These are phyloP conservation scores for Furcula furcula DNA, from an alignment of 2,888 invertebrate species.

Conservation along the genomic window DNA sequence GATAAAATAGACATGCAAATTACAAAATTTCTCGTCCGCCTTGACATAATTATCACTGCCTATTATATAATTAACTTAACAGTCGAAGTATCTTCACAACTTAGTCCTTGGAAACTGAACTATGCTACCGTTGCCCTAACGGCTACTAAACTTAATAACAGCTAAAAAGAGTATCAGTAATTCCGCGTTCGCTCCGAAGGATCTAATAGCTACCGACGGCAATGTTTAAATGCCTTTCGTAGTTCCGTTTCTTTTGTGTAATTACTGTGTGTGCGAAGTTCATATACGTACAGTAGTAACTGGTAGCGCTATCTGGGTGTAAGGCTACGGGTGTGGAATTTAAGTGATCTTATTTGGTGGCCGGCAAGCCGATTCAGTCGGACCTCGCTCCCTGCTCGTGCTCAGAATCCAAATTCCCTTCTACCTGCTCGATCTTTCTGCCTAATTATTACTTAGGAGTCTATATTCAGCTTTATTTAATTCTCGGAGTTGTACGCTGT, in stretches of 20 bases:
- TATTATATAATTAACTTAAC: slow-evolving; percentile 9
- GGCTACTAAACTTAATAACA: slow-evolving; percentile 44
- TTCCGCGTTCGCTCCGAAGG: slow-evolving; percentile 42
- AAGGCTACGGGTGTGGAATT: slow-evolving; percentile 69
- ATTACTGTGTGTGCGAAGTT: slow-evolving; percentile 59
- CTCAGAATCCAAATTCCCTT: slow-evolving; percentile 61
- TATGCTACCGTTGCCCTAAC: slow-evolving; percentile 26
- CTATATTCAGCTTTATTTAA: slow-evolving; percentile 50
- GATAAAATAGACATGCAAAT: background rate
- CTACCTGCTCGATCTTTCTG: slow-evolving; percentile 54
- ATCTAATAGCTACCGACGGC: slow-evolving; percentile 48
- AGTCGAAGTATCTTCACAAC: slow-evolving; percentile 17
- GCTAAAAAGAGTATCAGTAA: slow-evolving; percentile 42
- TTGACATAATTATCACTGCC: slow-evolving; percentile 11
- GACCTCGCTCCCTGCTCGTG: slow-evolving; percentile 58
- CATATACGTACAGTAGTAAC: slow-evolving; percentile 65
- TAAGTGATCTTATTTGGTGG: slow-evolving; percentile 75
- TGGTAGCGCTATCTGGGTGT: slow-evolving; percentile 64
- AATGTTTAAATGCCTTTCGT: slow-evolving; percentile 56
- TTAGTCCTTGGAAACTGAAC: slow-evolving; percentile 25
- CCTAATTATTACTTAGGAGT: slow-evolving; percentile 63
- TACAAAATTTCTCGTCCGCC: background rate
- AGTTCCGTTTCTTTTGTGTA: slow-evolving; percentile 71
- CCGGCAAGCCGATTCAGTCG: slow-evolving; percentile 59
- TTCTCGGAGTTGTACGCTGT: slow-evolving; percentile 26